These are phyloP conservation scores for Arrhamphus sclerolepis DNA, from an alignment of 2,797 vertebrate genomes.

Conservation along the genomic window DNA sequence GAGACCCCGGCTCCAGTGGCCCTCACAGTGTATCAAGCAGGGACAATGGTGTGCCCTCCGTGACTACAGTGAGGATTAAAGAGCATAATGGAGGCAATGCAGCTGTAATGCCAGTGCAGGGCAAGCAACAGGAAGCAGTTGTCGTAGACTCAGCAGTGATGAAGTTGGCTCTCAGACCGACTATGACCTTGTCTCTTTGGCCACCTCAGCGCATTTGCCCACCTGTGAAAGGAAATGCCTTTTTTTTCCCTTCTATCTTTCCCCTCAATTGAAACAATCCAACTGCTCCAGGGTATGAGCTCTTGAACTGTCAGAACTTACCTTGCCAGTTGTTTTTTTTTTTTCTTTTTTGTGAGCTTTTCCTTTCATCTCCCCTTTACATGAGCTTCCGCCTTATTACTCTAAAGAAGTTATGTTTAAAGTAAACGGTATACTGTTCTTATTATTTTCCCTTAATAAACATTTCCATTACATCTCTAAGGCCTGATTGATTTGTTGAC, in stretches of 20 bases:
- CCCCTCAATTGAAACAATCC: no score
- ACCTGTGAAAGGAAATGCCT: slow-evolving; percentile 4
- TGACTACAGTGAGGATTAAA: slow-evolving; percentile 95
- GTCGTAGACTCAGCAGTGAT: slow-evolving; percentile 91
- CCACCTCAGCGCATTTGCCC: slow-evolving; percentile 81
- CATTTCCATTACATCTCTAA: slow-evolving; percentile 3
- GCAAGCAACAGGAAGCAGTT: slow-evolving; percentile 92
- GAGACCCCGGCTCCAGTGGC: slow-evolving; percentile 81
- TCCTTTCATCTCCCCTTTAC: not conserved
- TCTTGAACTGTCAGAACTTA: not conserved
- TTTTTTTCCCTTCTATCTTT: slow-evolving; percentile 5
- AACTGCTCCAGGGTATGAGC: no score
- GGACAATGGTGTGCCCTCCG: slow-evolving; percentile 89
- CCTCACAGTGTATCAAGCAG: slow-evolving; percentile 85
- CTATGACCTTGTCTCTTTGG: slow-evolving; percentile 83
- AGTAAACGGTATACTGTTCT: slow-evolving; percentile 30
- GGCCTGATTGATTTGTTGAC: slow-evolving; percentile 60
- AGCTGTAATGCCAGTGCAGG: slow-evolving; percentile 91
- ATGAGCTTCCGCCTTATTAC: not conserved
- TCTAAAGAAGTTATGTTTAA: slow-evolving; percentile 6
- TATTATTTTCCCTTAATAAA: slow-evolving; percentile 1
- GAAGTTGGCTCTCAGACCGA: slow-evolving; percentile 84
- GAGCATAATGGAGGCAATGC: slow-evolving; percentile 90
- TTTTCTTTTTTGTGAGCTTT: not conserved
- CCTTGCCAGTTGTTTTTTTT: not conserved